Evolutionary conservation across 2,797 vertebrate genomes (phyloP).

Genomic region (Girardinus metallicus): DNA sequence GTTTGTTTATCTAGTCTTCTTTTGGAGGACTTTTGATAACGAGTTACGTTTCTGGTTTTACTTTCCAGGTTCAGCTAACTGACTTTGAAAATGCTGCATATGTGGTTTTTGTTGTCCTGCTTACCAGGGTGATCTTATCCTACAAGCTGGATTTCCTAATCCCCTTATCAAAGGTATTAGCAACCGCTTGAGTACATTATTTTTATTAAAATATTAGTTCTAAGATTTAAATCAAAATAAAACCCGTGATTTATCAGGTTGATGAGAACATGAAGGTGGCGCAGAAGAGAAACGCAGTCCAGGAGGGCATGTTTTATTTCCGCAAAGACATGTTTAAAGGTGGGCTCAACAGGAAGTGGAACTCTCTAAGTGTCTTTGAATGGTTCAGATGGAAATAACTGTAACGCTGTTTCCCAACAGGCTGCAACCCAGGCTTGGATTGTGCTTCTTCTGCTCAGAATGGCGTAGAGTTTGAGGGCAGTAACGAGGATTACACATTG

Average conservation of each 20-base stretch:
- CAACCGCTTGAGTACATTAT: neutral
- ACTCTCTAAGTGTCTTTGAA: neutral
- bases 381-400: neutral
- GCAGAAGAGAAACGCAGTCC: conserved; percentile 94
- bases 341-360: conserved; percentile 42
- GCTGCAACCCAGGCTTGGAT: conserved; percentile 88
- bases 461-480: conserved; percentile 74
- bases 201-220: neutral
- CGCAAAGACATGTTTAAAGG: conserved; percentile 97
- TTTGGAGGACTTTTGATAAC: neutral
- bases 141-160: conserved; percentile 98
- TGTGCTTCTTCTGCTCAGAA: conserved; percentile 83
- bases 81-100: conserved; percentile 99
- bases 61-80: conserved; percentile 91
- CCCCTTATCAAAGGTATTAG: conserved; percentile 92
- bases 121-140: conserved; percentile 96
- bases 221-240: neutral
- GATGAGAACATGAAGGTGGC: conserved; percentile 98
- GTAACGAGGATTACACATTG: conserved; percentile 87
- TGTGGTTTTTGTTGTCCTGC: conserved; percentile 97
- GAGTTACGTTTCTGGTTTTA: neutral
- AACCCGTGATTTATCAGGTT: conserved; percentile 80
- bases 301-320: conserved; percentile 95
- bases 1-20: neutral
- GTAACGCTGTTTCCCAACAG: conserved; percentile 63